Percentiles rank a stretch among this genome's conserved stretches.
Conservation (phyloP, 2,888 invertebrate genomes). For the Sphecodes monilicornis region DNA sequence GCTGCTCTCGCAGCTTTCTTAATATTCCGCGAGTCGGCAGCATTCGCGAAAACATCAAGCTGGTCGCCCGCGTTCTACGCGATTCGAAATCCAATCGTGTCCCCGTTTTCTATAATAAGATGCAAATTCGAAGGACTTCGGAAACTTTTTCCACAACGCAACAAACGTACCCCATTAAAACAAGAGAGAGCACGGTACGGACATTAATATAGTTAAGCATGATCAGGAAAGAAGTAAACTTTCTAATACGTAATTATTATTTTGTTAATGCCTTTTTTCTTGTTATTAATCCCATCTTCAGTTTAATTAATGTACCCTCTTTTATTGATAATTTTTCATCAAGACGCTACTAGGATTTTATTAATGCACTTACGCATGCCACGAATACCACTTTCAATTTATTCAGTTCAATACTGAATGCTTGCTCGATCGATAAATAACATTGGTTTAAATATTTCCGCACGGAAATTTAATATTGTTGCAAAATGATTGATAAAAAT, state of each 20-base stretch:
- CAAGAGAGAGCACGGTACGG: neutral
- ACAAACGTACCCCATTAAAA: neutral
- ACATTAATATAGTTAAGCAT: neutral
- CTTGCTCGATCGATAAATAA: too few species aligned
- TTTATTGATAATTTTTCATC: too few species aligned
- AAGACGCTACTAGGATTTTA: too few species aligned
- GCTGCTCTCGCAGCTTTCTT: conserved; percentile 20
- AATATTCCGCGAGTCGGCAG: neutral
- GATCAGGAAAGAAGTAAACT: neutral
- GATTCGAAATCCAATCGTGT: conserved; percentile 10
- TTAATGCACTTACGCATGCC: too few species aligned
- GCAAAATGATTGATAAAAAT: neutral
- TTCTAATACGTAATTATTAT: neutral
- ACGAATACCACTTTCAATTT: neutral
- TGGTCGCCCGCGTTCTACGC: neutral
- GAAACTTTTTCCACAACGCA: neutral
- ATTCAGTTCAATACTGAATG: too few species aligned
- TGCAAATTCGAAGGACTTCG: conserved; percentile 39
- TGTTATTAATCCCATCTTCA: too few species aligned
- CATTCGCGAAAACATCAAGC: conserved; percentile 1
- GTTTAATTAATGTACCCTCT: too few species aligned
- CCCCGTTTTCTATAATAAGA: conserved; percentile 39
- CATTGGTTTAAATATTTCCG: too few species aligned
- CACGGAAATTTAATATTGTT: neutral
- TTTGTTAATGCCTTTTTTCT: neutral